Conservation (phyloP, 2,888 invertebrate species). For the Iselma pallidipennis region DNA sequence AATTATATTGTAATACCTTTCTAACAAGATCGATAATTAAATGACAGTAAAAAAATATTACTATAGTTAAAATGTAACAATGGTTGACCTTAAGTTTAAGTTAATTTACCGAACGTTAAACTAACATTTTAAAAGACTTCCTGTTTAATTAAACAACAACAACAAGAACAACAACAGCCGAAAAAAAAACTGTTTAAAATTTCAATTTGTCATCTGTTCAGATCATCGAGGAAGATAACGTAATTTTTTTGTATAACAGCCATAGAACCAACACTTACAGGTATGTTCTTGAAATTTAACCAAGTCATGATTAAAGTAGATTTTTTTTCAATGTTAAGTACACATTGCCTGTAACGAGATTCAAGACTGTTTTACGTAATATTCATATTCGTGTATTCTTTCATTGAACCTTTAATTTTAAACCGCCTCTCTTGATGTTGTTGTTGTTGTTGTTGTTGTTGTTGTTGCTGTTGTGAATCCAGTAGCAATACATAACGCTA, state of each 20-base stretch:
- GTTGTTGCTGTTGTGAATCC: neutral
- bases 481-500: neutral
- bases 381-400: too few relatives aligned
- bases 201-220: neutral
- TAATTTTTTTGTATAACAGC: neutral
- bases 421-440: too few relatives aligned
- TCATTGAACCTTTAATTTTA: neutral
- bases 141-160: neutral
- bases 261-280: too few relatives aligned
- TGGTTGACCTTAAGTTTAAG: neutral
- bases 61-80: neutral
- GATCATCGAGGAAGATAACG: neutral
- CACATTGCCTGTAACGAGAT: too few relatives aligned
- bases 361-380: conserved; percentile 9
- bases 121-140: too few relatives aligned
- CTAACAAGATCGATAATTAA: neutral
- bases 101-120: neutral
- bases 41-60: neutral
- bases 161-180: too few relatives aligned
- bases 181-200: neutral
- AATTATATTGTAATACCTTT: neutral
- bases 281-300: conserved; percentile 9
- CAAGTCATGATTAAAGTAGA: conserved; percentile 11
- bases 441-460: neutral
- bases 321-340: too few relatives aligned